Evolutionary conservation across 2,888 invertebrate species (phyloP).

Genomic region (Ceramica pisi): DNA sequence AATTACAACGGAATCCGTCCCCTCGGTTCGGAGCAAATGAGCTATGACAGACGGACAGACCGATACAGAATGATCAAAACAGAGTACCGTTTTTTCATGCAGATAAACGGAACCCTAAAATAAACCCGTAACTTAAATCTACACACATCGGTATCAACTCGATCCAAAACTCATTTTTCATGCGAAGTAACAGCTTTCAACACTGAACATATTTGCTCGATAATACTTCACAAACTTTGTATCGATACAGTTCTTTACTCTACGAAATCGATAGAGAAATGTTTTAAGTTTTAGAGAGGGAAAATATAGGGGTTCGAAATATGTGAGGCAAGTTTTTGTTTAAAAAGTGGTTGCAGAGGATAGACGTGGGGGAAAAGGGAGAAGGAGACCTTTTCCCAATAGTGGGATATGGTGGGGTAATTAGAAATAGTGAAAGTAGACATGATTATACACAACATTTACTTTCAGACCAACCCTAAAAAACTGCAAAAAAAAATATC

Average conservation of each 20-base stretch:
- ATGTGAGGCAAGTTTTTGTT: neutral
- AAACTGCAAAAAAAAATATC: no score
- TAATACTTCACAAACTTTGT: conserved; percentile 54
- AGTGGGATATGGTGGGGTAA: no score
- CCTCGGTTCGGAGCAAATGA: neutral
- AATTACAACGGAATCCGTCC: no score
- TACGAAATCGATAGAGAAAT: conserved; percentile 30
- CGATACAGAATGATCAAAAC: neutral
- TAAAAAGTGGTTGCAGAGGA: neutral
- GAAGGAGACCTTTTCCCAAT: no score
- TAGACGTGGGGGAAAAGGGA: no score
- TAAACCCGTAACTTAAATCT: conserved; percentile 18
- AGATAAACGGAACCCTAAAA: neutral
- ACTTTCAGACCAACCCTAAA: no score
- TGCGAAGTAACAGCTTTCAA: conserved; percentile 47
- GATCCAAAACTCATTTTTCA: conserved; percentile 51
- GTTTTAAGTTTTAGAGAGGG: conserved; percentile 20
- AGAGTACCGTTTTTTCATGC: neutral
- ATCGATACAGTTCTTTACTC: conserved; percentile 46
- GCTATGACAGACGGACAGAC: neutral
- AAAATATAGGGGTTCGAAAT: conserved; percentile 2
- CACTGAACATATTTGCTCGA: conserved; percentile 55
- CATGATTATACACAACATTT: no score
- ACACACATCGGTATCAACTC: conserved; percentile 22
- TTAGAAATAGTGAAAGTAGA: no score